Evolutionary conservation across 2,113 vertebrate genomes (phyloP).

Genomic region (Oenanthe oenanthe): DNA sequence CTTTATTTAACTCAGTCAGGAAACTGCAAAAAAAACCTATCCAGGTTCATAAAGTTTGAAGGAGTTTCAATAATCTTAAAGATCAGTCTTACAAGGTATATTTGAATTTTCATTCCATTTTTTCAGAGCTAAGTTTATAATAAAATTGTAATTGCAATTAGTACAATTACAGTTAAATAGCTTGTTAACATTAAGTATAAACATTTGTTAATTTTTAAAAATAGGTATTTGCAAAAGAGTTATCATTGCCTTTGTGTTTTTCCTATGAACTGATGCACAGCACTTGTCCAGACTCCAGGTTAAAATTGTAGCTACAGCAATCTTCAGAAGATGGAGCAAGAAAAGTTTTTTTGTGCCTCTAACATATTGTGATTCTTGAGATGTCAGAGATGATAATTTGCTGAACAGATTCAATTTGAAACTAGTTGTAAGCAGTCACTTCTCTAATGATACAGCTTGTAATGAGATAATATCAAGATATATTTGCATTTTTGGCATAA

Average conservation of each 20-base stretch:
- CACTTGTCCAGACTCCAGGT: background rate
- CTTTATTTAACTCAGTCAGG: background rate
- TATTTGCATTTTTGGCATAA: background rate
- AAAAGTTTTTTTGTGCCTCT: background rate
- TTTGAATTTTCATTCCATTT: background rate
- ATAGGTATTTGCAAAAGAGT: background rate
- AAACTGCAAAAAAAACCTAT: background rate
- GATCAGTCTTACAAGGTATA: background rate
- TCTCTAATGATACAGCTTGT: background rate
- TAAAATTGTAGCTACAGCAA: background rate
- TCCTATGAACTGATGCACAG: background rate
- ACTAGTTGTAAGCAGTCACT: background rate
- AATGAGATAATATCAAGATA: background rate
- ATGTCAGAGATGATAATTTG: background rate
- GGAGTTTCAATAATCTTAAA: background rate
- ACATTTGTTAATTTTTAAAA: background rate
- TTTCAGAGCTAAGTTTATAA: background rate
- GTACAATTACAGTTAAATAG: background rate
- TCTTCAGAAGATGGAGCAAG: background rate
- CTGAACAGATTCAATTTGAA: background rate
- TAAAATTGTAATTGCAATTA: background rate
- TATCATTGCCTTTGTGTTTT: background rate
- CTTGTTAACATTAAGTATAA: background rate
- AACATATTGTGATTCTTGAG: background rate
- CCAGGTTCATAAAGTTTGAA: constrained; percentile 10